phyloP scores from a whole-genome alignment of 2,113 vertebrate species.

The Elanoides forficatus region DNA sequence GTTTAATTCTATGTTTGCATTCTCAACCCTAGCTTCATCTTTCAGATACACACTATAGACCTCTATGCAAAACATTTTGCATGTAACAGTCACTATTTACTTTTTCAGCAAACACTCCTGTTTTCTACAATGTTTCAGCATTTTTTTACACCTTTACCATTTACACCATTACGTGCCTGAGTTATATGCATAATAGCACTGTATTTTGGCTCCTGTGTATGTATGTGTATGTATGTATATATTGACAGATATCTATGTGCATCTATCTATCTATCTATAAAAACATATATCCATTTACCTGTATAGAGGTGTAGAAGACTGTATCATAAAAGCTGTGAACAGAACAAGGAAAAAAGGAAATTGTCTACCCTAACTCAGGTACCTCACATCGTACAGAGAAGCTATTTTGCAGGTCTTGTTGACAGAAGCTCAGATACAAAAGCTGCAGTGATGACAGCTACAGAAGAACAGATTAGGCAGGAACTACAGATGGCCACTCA shows the following conservation, averaged over 20 bases:
- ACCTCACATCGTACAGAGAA: not conserved
- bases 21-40: not conserved
- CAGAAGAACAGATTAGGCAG: not conserved
- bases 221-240: fast-evolving
- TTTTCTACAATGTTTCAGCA: not conserved
- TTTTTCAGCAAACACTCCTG: not conserved
- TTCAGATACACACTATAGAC: not conserved
- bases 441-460: not conserved
- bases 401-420: not conserved
- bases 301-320: not conserved
- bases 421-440: not conserved
- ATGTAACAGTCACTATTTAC: not conserved
- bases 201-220: not conserved
- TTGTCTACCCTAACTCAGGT: not conserved
- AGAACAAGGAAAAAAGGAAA: not conserved
- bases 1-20: not conserved
- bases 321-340: fast-evolving
- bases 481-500: not conserved
- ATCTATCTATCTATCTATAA: not conserved
- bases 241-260: not conserved
- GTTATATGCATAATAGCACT: not conserved
- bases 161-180: not conserved
- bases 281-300: not conserved
- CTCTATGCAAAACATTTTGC: not conserved
- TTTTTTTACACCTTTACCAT: not conserved